Conservation (phyloP, 92 coral and sea anemone genomes). For the Muricea muricata region DNA sequence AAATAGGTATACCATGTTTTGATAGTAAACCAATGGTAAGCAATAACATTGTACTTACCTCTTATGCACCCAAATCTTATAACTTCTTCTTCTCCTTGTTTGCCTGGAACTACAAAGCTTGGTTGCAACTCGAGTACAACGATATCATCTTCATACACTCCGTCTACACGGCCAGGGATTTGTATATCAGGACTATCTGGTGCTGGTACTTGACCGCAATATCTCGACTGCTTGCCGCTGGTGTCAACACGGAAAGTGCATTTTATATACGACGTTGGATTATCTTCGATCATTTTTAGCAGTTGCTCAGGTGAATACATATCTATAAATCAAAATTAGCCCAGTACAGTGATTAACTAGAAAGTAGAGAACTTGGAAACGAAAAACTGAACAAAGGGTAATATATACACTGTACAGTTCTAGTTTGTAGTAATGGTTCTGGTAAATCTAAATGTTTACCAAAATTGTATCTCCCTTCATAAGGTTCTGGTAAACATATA, state of each 20-base stretch:
- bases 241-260: constrained; percentile 26
- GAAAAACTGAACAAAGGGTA: no score
- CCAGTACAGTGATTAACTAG: no score
- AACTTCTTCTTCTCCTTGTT: background rate
- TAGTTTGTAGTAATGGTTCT: no score
- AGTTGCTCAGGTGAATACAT: background rate
- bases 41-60: background rate
- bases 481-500: no score
- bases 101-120: background rate
- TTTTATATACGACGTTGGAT: constrained; percentile 78
- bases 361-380: no score
- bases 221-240: constrained; percentile 28
- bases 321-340: background rate
- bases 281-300: constrained; percentile 53
- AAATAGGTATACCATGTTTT: background rate
- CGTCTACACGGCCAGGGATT: constrained; percentile 79
- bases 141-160: constrained; percentile 83
- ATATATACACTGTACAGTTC: no score
- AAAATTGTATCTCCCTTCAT: no score
- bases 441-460: no score
- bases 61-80: background rate
- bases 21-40: background rate
- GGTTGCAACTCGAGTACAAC: constrained; percentile 71
- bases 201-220: constrained; percentile 74
- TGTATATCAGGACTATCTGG: constrained; percentile 77